A percentile compares a stretch with the other conserved stretches of the same genome.
Conservation (phyloP, 2,113 vertebrate species). For the Saimiri boliviensis region DNA sequence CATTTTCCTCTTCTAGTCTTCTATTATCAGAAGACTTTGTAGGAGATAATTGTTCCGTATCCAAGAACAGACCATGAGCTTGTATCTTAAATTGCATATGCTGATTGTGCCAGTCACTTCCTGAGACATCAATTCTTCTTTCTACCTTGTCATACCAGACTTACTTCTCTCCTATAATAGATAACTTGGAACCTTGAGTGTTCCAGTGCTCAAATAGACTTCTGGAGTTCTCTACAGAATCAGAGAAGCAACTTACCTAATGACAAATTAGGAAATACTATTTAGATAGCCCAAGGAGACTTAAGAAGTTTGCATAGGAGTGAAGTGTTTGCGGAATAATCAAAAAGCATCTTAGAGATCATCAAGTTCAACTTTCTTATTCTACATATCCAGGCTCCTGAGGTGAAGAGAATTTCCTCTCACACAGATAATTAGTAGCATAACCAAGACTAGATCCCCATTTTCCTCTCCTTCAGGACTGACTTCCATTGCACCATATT, state of each 20-base stretch:
- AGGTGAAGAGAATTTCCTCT: neutral
- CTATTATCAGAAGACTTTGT: neutral
- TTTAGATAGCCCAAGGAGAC: neutral
- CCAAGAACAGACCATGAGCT: neutral
- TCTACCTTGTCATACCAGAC: neutral
- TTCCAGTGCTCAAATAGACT: neutral
- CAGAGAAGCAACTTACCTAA: neutral
- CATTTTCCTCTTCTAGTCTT: neutral
- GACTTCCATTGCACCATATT: neutral
- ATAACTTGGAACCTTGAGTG: neutral
- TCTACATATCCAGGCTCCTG: neutral
- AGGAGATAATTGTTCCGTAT: neutral
- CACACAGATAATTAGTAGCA: neutral
- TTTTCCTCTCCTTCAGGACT: neutral
- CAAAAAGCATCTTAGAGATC: neutral
- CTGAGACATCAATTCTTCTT: neutral
- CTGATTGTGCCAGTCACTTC: neutral
- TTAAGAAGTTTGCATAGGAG: neutral
- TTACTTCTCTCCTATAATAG: neutral
- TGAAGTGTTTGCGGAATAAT: neutral
- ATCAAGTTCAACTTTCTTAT: neutral
- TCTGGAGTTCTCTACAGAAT: neutral
- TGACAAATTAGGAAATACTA: neutral
- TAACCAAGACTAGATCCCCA: neutral
- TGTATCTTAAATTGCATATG: neutral